phyloP scores from a whole-genome alignment of 1,140 invertebrate genomes.

The Daktulosphaira vitifoliae region DNA sequence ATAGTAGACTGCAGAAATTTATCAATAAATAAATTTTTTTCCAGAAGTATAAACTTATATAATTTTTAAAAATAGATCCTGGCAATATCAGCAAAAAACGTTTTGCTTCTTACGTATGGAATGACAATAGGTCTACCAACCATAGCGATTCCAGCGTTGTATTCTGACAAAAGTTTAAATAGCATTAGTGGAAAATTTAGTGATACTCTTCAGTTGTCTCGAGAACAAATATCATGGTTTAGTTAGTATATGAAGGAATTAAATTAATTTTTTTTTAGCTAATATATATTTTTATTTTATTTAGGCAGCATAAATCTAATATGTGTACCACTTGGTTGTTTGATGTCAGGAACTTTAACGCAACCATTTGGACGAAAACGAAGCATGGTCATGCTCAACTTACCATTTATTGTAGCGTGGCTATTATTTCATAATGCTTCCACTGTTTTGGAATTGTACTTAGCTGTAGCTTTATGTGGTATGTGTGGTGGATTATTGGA shows the following conservation, averaged over 20 bases:
- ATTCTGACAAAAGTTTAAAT: constrained; percentile 37
- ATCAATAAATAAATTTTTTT: too few relatives aligned
- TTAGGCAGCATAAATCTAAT: constrained; percentile 68
- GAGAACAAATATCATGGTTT: constrained; percentile 65
- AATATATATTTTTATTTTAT: constrained; percentile 36
- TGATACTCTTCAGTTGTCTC: constrained; percentile 49
- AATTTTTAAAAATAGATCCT: constrained; percentile 36
- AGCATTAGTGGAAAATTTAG: constrained; percentile 42
- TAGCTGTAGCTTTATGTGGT: constrained; percentile 57
- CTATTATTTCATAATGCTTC: constrained; percentile 57
- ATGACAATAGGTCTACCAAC: constrained; percentile 67
- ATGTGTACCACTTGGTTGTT: constrained; percentile 63
- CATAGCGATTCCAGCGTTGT: constrained; percentile 55
- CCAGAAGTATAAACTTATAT: too few relatives aligned
- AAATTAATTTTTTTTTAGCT: background rate
- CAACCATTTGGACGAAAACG: constrained; percentile 57
- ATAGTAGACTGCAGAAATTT: too few relatives aligned
- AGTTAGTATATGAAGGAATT: constrained; percentile 47
- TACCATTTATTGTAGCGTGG: constrained; percentile 65
- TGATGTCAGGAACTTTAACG: constrained; percentile 59
- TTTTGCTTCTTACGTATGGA: constrained; percentile 51
- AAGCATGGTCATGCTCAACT: constrained; percentile 59
- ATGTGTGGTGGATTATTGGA: constrained; percentile 64
- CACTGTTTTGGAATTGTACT: constrained; percentile 53
- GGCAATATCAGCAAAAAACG: constrained; percentile 39